Percentiles rank a stretch among this genome's conserved stretches.
These are phyloP conservation scores for Clarias platycephalus DNA, from an alignment of 2,797 vertebrate species.

Conservation along the genomic window DNA sequence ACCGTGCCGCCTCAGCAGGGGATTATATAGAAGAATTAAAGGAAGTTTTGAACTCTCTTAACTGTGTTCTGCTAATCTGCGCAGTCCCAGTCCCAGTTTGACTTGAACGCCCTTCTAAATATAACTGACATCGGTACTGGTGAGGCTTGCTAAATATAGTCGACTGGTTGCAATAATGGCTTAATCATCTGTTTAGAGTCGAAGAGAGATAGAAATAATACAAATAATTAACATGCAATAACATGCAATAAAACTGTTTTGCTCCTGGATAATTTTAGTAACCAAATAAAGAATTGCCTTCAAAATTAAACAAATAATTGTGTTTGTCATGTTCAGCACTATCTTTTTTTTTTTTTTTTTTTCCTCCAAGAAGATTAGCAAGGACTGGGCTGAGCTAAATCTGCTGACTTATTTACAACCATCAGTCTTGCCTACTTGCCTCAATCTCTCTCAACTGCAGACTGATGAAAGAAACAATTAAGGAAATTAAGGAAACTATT, in stretches of 20 bases:
- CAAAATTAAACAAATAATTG: background rate
- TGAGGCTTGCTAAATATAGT: too few species aligned
- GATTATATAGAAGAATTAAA: too few species aligned
- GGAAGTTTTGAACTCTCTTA: too few species aligned
- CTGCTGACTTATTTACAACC: constrained; percentile 36
- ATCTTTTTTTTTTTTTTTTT: background rate
- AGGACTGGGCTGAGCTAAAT: background rate
- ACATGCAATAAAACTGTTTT: background rate
- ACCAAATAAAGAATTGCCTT: background rate
- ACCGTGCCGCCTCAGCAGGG: too few species aligned
- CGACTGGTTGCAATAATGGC: too few species aligned
- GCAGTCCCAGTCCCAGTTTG: too few species aligned
- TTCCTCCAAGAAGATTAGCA: background rate
- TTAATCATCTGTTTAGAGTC: too few species aligned
- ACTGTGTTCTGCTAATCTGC: too few species aligned
- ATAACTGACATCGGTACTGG: too few species aligned
- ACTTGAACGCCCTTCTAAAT: too few species aligned
- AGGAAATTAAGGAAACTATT: constrained; percentile 33
- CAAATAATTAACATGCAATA: background rate
- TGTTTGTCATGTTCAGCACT: background rate
- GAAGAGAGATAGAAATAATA: background rate
- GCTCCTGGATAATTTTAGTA: background rate
- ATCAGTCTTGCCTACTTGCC: constrained; percentile 31
- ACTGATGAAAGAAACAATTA: constrained; percentile 49
- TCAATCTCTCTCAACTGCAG: constrained; percentile 20